Conservation (phyloP, 92 coral and sea anemone species). For the Heteractis magnifica region DNA sequence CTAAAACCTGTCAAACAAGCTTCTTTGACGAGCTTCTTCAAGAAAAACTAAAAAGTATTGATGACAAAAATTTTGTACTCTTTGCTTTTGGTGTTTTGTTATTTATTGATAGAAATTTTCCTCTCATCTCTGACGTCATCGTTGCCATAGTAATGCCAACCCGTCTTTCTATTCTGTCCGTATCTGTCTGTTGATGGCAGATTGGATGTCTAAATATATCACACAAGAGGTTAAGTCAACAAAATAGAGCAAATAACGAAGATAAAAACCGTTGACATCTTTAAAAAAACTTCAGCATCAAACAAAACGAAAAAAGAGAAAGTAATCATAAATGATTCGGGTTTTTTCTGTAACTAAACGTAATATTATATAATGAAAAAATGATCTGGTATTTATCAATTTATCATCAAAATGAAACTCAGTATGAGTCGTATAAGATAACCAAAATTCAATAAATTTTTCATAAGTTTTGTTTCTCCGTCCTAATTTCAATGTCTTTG, state of each 20-base stretch:
- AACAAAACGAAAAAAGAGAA: neutral
- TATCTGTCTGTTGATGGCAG: neutral
- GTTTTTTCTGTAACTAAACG: neutral
- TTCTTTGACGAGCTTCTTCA: conserved; percentile 86
- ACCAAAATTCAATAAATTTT: neutral
- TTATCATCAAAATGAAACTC: neutral
- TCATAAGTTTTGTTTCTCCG: neutral
- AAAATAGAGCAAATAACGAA: neutral
- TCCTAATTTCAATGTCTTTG: neutral
- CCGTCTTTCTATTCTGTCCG: neutral
- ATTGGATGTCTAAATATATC: neutral
- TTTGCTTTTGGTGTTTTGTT: neutral
- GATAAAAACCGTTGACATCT: neutral
- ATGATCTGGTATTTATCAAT: neutral
- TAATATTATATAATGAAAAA: neutral
- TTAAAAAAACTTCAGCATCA: neutral
- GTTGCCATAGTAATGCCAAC: neutral
- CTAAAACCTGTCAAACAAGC: conserved; percentile 71
- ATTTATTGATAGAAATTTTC: neutral
- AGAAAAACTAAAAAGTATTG: conserved; percentile 50
- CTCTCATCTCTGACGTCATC: neutral
- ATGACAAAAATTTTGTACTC: neutral
- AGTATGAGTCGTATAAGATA: neutral
- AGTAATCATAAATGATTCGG: neutral
- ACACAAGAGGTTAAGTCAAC: neutral